These are phyloP conservation scores for Scolopax bukidnonensis DNA, from an alignment of 2,797 vertebrate species.

Conservation along the genomic window DNA sequence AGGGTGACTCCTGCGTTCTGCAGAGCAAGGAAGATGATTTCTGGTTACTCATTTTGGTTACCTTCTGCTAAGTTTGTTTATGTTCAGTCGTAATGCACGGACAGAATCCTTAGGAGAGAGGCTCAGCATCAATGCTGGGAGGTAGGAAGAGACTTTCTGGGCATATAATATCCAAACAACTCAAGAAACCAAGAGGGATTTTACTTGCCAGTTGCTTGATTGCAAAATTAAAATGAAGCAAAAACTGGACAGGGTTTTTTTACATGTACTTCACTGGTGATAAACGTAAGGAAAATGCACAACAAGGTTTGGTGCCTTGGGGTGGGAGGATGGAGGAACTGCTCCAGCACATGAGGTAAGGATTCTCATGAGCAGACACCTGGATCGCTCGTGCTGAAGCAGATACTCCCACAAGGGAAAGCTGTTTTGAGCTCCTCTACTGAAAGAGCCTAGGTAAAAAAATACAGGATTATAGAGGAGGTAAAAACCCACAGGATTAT, in stretches of 20 bases:
- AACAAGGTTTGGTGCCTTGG: background rate
- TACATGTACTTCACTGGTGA: background rate
- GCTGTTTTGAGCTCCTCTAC: background rate
- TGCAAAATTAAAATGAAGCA: background rate
- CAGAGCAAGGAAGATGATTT: background rate
- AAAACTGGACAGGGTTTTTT: background rate
- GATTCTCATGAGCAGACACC: background rate
- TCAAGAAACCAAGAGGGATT: background rate
- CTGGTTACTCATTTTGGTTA: background rate
- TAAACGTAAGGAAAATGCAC: background rate
- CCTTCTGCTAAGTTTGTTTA: background rate
- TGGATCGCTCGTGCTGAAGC: background rate
- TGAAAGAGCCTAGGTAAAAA: background rate
- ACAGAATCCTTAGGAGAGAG: background rate
- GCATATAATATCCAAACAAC: background rate
- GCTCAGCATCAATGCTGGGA: background rate
- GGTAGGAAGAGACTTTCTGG: background rate
- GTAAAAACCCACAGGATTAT: background rate
- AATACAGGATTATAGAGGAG: background rate
- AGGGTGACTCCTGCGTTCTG: background rate
- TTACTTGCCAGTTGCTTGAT: background rate
- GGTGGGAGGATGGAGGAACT: background rate
- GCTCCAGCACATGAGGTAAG: background rate
- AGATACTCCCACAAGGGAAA: background rate
- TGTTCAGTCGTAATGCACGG: background rate